Conservation (phyloP, 2,113 vertebrate species). For the Strigops habroptila region DNA sequence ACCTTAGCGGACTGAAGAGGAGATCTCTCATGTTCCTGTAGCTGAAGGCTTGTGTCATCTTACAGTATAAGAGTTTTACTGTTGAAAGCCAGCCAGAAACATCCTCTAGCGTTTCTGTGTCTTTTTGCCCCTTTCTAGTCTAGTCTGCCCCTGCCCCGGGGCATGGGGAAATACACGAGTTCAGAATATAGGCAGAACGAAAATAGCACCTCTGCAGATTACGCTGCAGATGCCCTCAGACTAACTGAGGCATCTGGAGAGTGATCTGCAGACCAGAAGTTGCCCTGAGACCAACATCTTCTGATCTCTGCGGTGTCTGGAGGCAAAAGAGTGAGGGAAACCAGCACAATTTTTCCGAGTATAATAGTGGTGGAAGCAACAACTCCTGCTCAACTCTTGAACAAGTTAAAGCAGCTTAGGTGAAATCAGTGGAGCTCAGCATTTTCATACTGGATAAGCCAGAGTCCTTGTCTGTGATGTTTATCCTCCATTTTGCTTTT, state of each 20-base stretch:
- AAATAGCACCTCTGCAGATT: neutral
- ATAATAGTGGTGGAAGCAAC: neutral
- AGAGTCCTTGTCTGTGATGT: neutral
- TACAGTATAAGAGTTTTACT: neutral
- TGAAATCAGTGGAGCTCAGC: neutral
- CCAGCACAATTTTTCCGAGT: neutral
- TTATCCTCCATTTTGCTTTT: neutral
- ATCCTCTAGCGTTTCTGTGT: neutral
- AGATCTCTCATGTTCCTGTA: neutral
- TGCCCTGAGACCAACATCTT: neutral
- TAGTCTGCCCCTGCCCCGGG: neutral
- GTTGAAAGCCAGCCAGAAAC: neutral
- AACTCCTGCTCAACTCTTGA: neutral
- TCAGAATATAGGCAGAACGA: neutral
- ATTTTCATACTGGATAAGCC: neutral
- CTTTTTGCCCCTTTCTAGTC: neutral
- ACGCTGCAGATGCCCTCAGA: neutral
- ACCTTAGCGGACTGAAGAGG: neutral
- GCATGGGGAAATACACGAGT: neutral
- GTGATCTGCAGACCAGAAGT: neutral
- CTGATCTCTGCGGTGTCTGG: neutral
- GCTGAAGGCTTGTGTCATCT: neutral
- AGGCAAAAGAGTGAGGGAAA: neutral
- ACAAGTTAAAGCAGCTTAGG: neutral
- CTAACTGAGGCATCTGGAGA: neutral